Percentiles rank a stretch among this genome's conserved stretches.
Conservation (phyloP, 1,140 invertebrate genomes). For the Bombus picipes region DNA sequence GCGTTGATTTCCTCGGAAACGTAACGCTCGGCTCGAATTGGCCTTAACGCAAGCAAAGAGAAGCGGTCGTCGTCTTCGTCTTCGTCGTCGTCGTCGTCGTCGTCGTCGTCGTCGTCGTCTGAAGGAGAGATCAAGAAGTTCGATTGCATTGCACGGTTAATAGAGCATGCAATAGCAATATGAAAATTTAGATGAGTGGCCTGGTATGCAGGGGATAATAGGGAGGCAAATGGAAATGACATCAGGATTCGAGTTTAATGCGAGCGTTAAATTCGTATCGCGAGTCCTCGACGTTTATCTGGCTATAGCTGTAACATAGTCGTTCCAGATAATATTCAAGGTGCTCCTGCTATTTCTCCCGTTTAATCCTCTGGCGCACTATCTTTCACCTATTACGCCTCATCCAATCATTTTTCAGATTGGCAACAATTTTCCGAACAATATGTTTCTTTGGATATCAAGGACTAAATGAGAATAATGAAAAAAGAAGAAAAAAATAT, state of each 20-base stretch:
- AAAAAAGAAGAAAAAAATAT: not conserved
- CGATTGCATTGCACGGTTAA: constrained; percentile 33
- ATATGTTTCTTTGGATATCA: not conserved
- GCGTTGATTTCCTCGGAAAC: constrained; percentile 11
- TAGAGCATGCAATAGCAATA: constrained; percentile 40
- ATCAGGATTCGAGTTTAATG: constrained; percentile 43
- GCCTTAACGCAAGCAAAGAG: not conserved
- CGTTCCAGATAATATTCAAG: constrained; percentile 33
- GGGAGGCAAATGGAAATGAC: constrained; percentile 36
- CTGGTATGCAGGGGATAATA: constrained; percentile 25
- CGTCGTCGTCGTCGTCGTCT: not conserved
- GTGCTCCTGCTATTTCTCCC: not conserved
- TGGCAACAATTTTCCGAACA: too few species aligned
- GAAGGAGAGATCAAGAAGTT: constrained; percentile 43
- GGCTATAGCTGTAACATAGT: not conserved
- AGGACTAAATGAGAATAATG: not conserved
- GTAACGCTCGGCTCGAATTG: not conserved
- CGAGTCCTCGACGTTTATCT: not conserved
- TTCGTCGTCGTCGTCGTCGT: not conserved
- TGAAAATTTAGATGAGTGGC: constrained; percentile 41
- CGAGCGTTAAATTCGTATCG: constrained; percentile 36
- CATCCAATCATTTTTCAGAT: not conserved
- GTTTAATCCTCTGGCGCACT: not conserved
- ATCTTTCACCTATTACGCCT: not conserved
- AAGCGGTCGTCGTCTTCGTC: not conserved